Percentiles rank a stretch among this genome's conserved stretches.
These are phyloP conservation scores for Fissipunctia ypsillon DNA, from an alignment of 2,888 invertebrate genomes.

Conservation along the genomic window DNA sequence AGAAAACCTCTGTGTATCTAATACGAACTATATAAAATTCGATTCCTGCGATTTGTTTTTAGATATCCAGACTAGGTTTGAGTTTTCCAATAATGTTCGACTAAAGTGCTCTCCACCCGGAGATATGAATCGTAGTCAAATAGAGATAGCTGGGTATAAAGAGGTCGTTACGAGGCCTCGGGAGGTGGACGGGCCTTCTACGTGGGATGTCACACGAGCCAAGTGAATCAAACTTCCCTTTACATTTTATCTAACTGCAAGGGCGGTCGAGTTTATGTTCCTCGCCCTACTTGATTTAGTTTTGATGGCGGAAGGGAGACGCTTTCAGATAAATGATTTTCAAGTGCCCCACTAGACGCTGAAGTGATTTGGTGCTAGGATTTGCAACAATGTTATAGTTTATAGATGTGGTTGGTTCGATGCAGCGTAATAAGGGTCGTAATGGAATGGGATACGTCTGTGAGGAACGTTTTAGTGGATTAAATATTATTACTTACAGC, in stretches of 20 bases:
- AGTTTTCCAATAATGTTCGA: conserved; percentile 85
- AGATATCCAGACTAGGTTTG: conserved; percentile 72
- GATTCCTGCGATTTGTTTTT: conserved; percentile 54
- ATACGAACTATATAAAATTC: conserved; percentile 58
- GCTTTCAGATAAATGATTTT: conserved; percentile 89
- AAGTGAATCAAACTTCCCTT: conserved; percentile 88
- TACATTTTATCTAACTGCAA: conserved; percentile 89
- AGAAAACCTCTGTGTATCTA: conserved; percentile 33
- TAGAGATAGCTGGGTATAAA: conserved; percentile 85
- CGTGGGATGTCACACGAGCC: conserved; percentile 83
- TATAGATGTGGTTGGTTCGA: conserved; percentile 79
- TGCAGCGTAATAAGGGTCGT: conserved; percentile 81
- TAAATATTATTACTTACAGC: conserved; percentile 76
- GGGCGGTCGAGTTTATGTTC: conserved; percentile 89
- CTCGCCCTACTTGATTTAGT: conserved; percentile 89
- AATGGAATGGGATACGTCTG: conserved; percentile 84
- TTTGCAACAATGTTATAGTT: conserved; percentile 87
- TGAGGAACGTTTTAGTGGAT: conserved; percentile 83
- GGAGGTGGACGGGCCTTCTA: conserved; percentile 70
- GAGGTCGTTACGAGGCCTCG: conserved; percentile 84
- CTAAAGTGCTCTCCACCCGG: conserved; percentile 82
- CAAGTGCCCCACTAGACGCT: conserved; percentile 70
- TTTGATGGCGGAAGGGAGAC: conserved; percentile 89
- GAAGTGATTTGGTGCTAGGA: conserved; percentile 74
- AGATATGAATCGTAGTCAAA: conserved; percentile 88